phyloP scores from a whole-genome alignment of 2,888 invertebrate genomes.

The Pseudeuparius sepicola region DNA sequence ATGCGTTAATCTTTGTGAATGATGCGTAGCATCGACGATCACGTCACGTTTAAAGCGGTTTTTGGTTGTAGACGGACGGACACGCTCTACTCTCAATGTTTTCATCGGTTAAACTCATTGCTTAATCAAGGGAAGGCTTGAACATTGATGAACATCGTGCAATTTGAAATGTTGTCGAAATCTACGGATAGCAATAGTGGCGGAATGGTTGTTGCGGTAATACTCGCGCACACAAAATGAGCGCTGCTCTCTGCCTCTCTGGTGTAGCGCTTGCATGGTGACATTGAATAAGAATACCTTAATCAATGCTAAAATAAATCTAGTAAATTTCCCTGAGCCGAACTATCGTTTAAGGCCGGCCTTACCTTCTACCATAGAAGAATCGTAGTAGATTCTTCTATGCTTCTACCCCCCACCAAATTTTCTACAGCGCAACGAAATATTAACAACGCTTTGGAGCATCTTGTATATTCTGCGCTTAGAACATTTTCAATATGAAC shows the following conservation, averaged over 20 bases:
- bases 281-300: too few species aligned
- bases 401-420: constrained; percentile 7
- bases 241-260: constrained; percentile 7
- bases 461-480: too few species aligned
- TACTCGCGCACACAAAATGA: constrained; percentile 12
- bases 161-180: too few species aligned
- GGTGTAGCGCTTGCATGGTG: constrained; percentile 11
- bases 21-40: constrained; percentile 7
- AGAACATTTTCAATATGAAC: too few species aligned
- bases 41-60: constrained; percentile 7
- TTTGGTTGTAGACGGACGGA: constrained; percentile 6
- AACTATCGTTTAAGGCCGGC: constrained; percentile 10
- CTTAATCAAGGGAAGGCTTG: constrained; percentile 11
- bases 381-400: too few species aligned
- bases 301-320: too few species aligned
- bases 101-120: constrained; percentile 10
- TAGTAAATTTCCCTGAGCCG: constrained; percentile 10
- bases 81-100: constrained; percentile 6
- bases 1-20: too few species aligned
- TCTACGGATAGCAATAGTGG: constrained; percentile 8
- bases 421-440: constrained; percentile 11
- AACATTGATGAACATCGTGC: constrained; percentile 10
- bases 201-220: constrained; percentile 11
- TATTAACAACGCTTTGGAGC: constrained; percentile 10
- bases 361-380: constrained; percentile 6